These are phyloP conservation scores for Neotoma lepida DNA, from an alignment of 2,113 vertebrate genomes.

Conservation along the genomic window DNA sequence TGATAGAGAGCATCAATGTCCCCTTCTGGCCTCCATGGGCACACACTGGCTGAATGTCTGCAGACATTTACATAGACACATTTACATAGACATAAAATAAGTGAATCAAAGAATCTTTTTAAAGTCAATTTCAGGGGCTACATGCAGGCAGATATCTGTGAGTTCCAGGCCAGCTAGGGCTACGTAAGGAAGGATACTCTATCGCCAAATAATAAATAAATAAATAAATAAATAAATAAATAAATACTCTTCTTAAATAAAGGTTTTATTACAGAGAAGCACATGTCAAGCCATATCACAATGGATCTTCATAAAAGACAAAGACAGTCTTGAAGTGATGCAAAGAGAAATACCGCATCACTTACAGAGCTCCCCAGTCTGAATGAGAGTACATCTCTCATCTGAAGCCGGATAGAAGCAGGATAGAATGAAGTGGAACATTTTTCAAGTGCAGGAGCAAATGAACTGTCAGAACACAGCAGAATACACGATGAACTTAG, in stretches of 20 bases:
- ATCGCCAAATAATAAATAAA: neutral
- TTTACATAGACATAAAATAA: neutral
- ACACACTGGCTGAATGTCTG: neutral
- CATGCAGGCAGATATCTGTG: neutral
- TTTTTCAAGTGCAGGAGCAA: constrained; percentile 11
- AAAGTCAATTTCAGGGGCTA: neutral
- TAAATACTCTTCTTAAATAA: neutral
- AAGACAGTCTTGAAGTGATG: neutral
- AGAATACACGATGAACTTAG: neutral
- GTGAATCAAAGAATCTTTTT: neutral
- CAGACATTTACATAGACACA: neutral
- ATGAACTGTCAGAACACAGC: neutral
- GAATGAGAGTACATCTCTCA: neutral
- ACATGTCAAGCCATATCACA: neutral
- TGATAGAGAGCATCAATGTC: neutral
- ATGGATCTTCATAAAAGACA: constrained; percentile 25
- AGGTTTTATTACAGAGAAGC: constrained; percentile 38
- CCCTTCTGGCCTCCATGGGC: neutral
- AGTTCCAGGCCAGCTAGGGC: neutral
- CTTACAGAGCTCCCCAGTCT: neutral
- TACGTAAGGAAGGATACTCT: neutral
- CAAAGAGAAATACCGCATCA: constrained; percentile 22
- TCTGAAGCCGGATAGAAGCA: constrained; percentile 19
- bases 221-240: neutral
- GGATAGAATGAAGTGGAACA: neutral